phyloP scores from a whole-genome alignment of 2,888 invertebrate genomes.

The Lutraria lutraria region DNA sequence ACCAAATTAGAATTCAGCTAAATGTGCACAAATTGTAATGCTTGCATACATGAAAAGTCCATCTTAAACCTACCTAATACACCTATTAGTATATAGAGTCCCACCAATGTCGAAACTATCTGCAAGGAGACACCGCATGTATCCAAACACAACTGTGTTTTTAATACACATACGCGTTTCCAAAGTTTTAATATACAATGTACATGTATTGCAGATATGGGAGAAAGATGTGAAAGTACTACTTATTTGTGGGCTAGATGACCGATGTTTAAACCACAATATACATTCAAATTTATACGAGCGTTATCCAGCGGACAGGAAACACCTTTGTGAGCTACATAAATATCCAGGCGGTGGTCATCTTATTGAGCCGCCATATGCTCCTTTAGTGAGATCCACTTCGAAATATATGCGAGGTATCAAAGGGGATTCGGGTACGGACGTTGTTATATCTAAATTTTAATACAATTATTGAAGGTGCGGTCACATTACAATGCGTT shows the following conservation, averaged over 20 bases:
- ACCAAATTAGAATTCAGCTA: too few relatives aligned
- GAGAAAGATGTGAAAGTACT: constrained; percentile 32
- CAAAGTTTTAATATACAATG: too few relatives aligned
- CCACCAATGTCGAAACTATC: too few relatives aligned
- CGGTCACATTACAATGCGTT: too few relatives aligned
- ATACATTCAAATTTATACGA: constrained; percentile 24
- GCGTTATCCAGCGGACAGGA: constrained; percentile 30
- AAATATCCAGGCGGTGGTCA: constrained; percentile 47
- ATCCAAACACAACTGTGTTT: too few relatives aligned
- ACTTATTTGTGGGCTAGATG: constrained; percentile 31
- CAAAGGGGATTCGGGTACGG: constrained; percentile 1
- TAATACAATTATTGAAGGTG: too few relatives aligned
- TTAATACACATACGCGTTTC: too few relatives aligned
- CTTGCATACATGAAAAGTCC: too few relatives aligned
- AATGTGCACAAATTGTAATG: too few relatives aligned
- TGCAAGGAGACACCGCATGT: too few relatives aligned
- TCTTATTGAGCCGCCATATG: constrained; percentile 51
- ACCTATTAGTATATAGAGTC: too few relatives aligned
- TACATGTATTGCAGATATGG: constrained; percentile 32
- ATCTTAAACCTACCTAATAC: too few relatives aligned
- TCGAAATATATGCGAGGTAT: constrained; percentile 18
- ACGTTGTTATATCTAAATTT: background rate
- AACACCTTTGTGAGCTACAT: constrained; percentile 31
- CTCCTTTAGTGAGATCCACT: constrained; percentile 36
- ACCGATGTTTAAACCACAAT: constrained; percentile 23